These are phyloP conservation scores for Morus bassanus DNA, from an alignment of 2,797 vertebrate species.

Conservation along the genomic window DNA sequence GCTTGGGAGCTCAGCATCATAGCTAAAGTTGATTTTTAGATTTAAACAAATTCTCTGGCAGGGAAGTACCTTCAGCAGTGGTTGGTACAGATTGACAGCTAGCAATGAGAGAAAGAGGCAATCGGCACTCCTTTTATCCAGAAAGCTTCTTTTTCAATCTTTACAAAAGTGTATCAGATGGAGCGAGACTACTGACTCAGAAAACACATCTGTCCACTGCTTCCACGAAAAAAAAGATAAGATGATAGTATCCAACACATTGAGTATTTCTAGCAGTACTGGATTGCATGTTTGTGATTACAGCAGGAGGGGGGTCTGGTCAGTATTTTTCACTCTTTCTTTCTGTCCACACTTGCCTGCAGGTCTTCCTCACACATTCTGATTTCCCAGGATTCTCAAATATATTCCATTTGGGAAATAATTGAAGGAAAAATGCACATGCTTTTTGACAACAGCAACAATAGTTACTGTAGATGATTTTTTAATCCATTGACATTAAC, in stretches of 20 bases:
- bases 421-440: background rate
- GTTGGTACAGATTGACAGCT: background rate
- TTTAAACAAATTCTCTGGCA: background rate
- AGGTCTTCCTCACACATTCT: background rate
- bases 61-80: background rate
- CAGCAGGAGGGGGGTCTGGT: background rate
- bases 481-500: background rate
- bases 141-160: background rate
- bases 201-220: background rate
- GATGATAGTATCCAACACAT: background rate
- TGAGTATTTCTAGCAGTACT: background rate
- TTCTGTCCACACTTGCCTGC: background rate
- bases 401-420: background rate
- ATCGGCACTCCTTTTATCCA: background rate
- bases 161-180: background rate
- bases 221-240: background rate
- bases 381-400: background rate
- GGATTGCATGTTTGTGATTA: background rate
- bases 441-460: background rate
- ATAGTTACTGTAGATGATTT: background rate
- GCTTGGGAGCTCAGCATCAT: background rate
- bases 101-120: background rate
- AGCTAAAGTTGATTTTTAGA: background rate
- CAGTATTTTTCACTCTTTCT: background rate
- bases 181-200: background rate